Base-by-base conservation (phyloP, 2,888 invertebrate genomes). In the Frankliniella intonsa region DNA sequence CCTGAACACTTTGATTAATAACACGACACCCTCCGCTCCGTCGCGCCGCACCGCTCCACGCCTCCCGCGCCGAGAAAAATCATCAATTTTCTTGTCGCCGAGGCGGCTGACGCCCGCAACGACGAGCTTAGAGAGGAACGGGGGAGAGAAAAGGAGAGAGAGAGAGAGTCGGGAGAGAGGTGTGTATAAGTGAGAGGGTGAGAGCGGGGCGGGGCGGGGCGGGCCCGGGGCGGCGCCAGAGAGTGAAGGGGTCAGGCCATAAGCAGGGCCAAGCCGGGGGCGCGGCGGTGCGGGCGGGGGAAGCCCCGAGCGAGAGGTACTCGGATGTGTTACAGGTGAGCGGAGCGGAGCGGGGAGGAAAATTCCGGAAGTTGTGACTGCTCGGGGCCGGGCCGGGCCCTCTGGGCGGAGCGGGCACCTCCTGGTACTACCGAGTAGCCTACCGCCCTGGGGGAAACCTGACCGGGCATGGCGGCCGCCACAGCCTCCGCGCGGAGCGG, bases 281-380 rank as follows among this genome's bases (percentile, higher is more conserved):
- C n/a, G n/a, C n/a, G n/a, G n/a, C n/a, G n/a, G n/a, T n/a, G n/a
- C 38, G 19, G 14, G 62, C 17, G 12, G 62, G 62, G 62, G 62
- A 62, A 62, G 62, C 62, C 62, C 62, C n/a, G 62, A n/a, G 62
- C 55, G 14, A 55, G 55, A 55, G 55, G 55, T 55, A 55, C 14
- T 17, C 55, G 17, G 55, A 55, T 12, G 55, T 55, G 55, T 38
- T 38, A 3, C 38, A 38, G 38, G 51, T 12, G 9, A 51, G 55
- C 55, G 14, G 19, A 19, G 19, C 14, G 55, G 3, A 55, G 55
- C 55, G 14, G 55, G 55, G 8, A 69, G 69, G 69, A 76, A 76
- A 76, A 76, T 76, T 76, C 69, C 69, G 69, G 69, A 76, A 76
- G 69, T 76, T 1, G 69, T 10, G 69, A 76, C 25, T 22, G 10